Evolutionary conservation across 2,113 vertebrate genomes (phyloP), one percentile per base, ranked within the genome.

Genomic region (Anarrhichthys ocellatus): DNA sequence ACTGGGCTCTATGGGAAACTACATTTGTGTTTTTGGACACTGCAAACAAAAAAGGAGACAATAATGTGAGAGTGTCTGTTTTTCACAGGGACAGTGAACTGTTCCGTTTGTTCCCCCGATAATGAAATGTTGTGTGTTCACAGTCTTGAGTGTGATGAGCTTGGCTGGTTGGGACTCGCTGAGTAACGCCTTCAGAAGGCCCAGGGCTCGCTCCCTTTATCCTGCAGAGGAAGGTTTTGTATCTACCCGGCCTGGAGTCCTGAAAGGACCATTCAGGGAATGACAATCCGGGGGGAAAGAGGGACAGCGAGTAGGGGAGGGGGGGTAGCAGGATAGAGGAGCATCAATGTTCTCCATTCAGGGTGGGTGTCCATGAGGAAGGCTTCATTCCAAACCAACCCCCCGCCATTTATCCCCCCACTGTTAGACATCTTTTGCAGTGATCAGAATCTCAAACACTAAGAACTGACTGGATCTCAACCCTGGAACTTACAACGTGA

Each of bases 341-440:
- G 87, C 88, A 89, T 95, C 93, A 95, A 92, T 94, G 92, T 93
- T 80, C 84, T 88, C 92, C 87, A 90, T 95, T 95, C 91, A 94
- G 89, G 80, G 68, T 82, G 91, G 85, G 81, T 78, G 90, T 90
- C 89, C 61, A 89, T 91, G 92, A 92, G 80, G 87, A 89, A 75
- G 91, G 90, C 89, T 86, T 76, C 76, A 65, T 81, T 92, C 92
- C 85, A 92, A 91, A 87, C 70, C 79, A 77, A 80, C 87, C 89
- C 82, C 90, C 56, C 85, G 76, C 84, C 48, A 78, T 82, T 84
- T 81, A 89, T 83, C 87, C 87, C 81, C 84, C 80, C 73, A 72
- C 83, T 83, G 81, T 62, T 63, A n/a, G 66, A 89, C 82, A 87
- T 84, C 81, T 88, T 85, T n/a, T 66, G 74, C 52, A 91, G 92